Evolutionary conservation across 2,797 vertebrate species (phyloP).

Genomic region (Chaenodraco wilsoni): DNA sequence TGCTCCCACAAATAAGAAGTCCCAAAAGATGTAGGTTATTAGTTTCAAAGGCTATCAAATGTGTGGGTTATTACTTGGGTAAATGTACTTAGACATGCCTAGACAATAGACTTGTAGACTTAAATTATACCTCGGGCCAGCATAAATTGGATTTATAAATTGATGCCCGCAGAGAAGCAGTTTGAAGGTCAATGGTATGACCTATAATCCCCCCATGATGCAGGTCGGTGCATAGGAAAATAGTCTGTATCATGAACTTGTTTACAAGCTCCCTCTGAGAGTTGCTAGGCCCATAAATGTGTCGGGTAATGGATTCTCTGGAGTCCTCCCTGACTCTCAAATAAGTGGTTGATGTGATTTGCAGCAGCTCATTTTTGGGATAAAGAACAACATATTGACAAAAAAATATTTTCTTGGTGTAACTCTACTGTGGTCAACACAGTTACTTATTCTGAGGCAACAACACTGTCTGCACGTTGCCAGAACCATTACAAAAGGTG

Average conservation of each 20-base stretch:
- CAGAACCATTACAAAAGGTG: too few species aligned
- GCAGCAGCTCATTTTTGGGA: constrained; percentile 22
- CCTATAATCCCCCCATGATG: constrained; percentile 35
- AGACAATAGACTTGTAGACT: constrained; percentile 47
- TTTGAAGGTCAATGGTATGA: constrained; percentile 64
- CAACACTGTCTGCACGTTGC: neutral
- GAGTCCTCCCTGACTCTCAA: constrained; percentile 32
- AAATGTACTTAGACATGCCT: constrained; percentile 52
- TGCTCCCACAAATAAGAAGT: constrained; percentile 17
- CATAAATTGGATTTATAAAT: constrained; percentile 74
- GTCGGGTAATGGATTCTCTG: constrained; percentile 51
- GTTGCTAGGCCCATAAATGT: constrained; percentile 39
- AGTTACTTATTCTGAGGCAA: constrained; percentile 7
- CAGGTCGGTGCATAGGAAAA: constrained; percentile 53
- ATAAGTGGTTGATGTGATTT: constrained; percentile 51
- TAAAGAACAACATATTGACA: neutral
- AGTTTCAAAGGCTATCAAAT: constrained; percentile 49
- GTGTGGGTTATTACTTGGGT: constrained; percentile 46
- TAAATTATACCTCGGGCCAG: constrained; percentile 53
- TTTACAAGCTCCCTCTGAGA: constrained; percentile 39
- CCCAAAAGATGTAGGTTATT: constrained; percentile 41
- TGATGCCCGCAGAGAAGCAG: constrained; percentile 51
- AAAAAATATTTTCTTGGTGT: neutral
- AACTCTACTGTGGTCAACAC: neutral
- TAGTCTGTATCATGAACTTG: constrained; percentile 50